Evolutionary conservation across 2,888 invertebrate species (phyloP), one percentile per base, ranked within the genome.

Genomic region (Pristionchus mayeri): DNA sequence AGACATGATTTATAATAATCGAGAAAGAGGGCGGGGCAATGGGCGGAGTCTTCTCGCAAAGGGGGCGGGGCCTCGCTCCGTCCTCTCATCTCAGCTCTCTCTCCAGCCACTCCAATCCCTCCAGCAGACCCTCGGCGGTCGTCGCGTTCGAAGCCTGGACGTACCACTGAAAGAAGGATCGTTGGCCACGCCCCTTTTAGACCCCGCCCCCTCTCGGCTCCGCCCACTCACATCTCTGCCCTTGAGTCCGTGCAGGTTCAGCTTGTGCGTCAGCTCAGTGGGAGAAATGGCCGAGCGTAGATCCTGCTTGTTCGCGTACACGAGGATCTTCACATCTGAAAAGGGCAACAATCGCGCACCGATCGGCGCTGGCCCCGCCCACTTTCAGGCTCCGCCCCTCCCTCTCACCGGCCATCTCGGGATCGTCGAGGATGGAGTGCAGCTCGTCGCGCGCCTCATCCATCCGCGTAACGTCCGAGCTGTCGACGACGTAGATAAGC

Each of bases 31-130:
- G 40, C 6, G 40, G 40, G 71, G 71, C 44, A 7, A 13, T 34
- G 34, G 30, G 63, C 30, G 21, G 21, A 16, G 13, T 18, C 34
- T 30, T 30, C 57, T 60, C 16, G 37, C n/a, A 16, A 18, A 44
- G 44, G 7, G 34, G n/a, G 18, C 0, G n/a, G 3, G 76, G n/a
- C n/a, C n/a, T n/a, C n/a, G 27, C 48, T 54, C 37, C 60, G 3
- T 30, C n/a, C 40, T 21, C n/a, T 44, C 30, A 63, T 82, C 82
- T 44, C 82, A 84, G 27, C 30, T 84, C 34, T 27, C 54, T n/a
- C 37, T 71, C 71, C 34, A 84, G 34, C 84, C 84, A 84, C 34
- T 84, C 84, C 21, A 84, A 34, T 44, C 84, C 84, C 60, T 84
- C 84, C 18, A 84, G 54, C 1, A 84, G 78, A 16, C 84, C 84